Evolutionary conservation across 2,113 vertebrate species (phyloP).

Genomic region (Conger conger): DNA sequence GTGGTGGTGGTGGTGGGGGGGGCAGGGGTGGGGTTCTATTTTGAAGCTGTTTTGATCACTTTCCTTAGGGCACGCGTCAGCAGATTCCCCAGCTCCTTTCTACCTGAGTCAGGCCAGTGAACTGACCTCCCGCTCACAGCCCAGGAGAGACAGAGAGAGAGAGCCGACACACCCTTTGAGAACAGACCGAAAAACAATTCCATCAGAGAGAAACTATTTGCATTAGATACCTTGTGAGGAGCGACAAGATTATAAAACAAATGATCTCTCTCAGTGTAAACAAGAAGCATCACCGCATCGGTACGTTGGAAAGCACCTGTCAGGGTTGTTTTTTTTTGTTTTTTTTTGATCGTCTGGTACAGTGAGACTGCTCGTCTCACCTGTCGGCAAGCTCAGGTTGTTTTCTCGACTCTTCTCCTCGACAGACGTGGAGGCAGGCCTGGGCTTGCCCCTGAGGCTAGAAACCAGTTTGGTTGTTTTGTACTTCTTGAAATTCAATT

Average conservation of each 20-base stretch:
- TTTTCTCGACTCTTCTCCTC: background rate
- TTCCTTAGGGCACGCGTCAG: background rate
- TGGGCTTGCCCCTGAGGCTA: background rate
- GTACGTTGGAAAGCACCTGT: background rate
- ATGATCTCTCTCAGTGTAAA: background rate
- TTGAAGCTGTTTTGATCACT: slow-evolving; percentile 5
- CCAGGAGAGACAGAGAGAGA: background rate
- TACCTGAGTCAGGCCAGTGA: background rate
- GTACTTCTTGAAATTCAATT: background rate
- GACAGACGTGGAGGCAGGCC: background rate
- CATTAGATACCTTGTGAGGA: background rate
- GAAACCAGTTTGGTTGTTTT: slow-evolving; percentile 4
- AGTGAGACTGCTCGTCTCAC: background rate
- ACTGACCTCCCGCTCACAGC: background rate
- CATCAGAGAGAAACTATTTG: background rate
- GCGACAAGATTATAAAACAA: background rate
- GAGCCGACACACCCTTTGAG: background rate
- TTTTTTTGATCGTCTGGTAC: no score
- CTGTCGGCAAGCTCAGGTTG: background rate
- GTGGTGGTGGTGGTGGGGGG: background rate
- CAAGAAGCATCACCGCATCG: background rate
- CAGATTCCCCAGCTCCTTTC: background rate
- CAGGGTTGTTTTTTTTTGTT: no score
- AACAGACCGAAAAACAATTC: background rate
- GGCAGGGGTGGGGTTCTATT: background rate